phyloP scores from a whole-genome alignment of 1,140 invertebrate species.

The Melanaphis sacchari region DNA sequence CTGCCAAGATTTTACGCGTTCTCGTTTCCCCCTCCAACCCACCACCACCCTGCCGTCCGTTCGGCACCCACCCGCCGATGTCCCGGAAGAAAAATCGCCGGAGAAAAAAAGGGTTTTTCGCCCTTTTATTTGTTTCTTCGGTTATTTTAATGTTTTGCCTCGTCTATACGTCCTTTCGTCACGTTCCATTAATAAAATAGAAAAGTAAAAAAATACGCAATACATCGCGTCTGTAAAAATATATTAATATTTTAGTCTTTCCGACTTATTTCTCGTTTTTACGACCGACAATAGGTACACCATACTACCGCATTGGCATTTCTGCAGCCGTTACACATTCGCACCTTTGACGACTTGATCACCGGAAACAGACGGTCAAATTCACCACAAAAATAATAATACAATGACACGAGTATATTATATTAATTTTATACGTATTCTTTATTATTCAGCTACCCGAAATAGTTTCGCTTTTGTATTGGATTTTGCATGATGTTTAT shows the following conservation, averaged over 20 bases:
- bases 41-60: not conserved
- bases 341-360: not conserved
- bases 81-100: not conserved
- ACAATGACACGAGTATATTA: not conserved
- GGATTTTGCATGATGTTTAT: not conserved
- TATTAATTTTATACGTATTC: not conserved
- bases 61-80: no score
- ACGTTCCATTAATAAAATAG: not conserved
- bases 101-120: not conserved
- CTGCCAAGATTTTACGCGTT: conserved; percentile 19
- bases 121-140: not conserved
- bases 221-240: not conserved
- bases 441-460: not conserved
- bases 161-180: not conserved
- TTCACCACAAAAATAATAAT: not conserved
- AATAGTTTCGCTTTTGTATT: not conserved
- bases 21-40: no score
- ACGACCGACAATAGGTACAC: not conserved
- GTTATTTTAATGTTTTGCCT: conserved; percentile 3
- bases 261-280: not conserved
- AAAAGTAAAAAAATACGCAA: not conserved
- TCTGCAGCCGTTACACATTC: not conserved
- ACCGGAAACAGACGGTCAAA: not conserved
- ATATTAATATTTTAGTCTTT: not conserved
- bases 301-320: not conserved